Evolutionary conservation across 2,113 vertebrate genomes (phyloP).

Genomic region (Ceratotherium simum): DNA sequence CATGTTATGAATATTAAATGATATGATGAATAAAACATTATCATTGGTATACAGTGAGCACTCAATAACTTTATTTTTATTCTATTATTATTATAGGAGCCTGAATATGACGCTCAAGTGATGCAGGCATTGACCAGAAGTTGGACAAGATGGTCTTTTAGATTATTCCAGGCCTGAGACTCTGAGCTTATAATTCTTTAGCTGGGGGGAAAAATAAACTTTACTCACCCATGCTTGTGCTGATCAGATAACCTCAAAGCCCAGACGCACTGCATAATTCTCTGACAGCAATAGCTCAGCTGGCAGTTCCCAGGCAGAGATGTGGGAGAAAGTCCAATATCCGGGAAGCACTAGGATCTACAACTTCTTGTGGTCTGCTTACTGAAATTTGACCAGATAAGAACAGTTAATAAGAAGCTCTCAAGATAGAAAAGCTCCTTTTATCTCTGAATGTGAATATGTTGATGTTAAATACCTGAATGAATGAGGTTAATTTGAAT

Average conservation of each 20-base stretch:
- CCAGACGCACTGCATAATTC: slow-evolving; percentile 76
- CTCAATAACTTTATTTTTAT: slow-evolving; percentile 46
- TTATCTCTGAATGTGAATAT: slow-evolving; percentile 57
- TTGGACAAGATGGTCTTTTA: slow-evolving; percentile 57
- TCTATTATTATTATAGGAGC: slow-evolving; percentile 34
- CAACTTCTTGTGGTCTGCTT: slow-evolving; percentile 70
- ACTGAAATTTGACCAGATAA: slow-evolving; percentile 74
- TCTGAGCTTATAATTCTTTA: slow-evolving; percentile 69
- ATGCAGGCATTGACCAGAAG: not conserved
- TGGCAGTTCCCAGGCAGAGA: slow-evolving; percentile 63
- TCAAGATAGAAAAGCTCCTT: slow-evolving; percentile 50
- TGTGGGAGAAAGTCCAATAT: slow-evolving; percentile 75
- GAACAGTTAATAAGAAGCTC: slow-evolving; percentile 70
- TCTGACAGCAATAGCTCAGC: slow-evolving; percentile 69
- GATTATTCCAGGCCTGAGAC: slow-evolving; percentile 46
- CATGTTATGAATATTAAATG: slow-evolving; percentile 47
- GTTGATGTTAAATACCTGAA: slow-evolving; percentile 75
- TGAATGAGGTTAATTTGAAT: slow-evolving; percentile 64
- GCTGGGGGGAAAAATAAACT: slow-evolving; percentile 36
- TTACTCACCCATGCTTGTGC: slow-evolving; percentile 61
- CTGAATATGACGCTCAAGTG: slow-evolving; percentile 40
- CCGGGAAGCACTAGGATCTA: slow-evolving; percentile 51
- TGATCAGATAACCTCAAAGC: slow-evolving; percentile 75
- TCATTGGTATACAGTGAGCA: not conserved
- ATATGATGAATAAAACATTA: slow-evolving; percentile 1